These are phyloP conservation scores for Ariolimax columbianus DNA, from an alignment of 2,888 invertebrate species.

Conservation along the genomic window DNA sequence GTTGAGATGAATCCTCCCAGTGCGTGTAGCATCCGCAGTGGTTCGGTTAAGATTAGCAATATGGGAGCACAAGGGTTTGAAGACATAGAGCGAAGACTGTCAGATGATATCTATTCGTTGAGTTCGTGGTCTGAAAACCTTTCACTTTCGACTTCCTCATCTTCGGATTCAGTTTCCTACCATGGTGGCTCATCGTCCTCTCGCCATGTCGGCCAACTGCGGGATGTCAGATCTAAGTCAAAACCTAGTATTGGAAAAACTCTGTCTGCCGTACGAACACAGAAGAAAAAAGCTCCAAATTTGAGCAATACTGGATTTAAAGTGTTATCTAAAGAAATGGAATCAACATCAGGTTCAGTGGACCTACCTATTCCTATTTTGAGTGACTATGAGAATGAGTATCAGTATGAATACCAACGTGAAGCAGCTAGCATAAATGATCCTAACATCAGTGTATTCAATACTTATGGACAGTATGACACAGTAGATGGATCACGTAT, in stretches of 20 bases:
- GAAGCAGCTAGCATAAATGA: background rate
- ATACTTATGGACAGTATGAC: background rate
- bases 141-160: background rate
- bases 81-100: background rate
- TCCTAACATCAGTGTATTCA: background rate
- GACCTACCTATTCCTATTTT: no score
- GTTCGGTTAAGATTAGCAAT: background rate
- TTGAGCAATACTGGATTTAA: background rate
- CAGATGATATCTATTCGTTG: constrained; percentile 42
- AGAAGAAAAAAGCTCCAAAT: background rate
- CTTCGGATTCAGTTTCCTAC: constrained; percentile 13
- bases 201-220: background rate
- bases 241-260: background rate
- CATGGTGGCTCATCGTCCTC: background rate
- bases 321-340: background rate
- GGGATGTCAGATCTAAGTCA: constrained; percentile 16
- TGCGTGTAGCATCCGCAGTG: background rate
- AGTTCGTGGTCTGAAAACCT: constrained; percentile 44
- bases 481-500: background rate
- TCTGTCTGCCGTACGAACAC: background rate
- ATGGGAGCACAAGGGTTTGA: constrained; percentile 2
- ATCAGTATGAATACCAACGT: no score
- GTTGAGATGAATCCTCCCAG: constrained; percentile 35
- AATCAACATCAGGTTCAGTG: background rate
- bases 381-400: background rate